Conservation (phyloP, 2,888 invertebrate genomes). For the Gastrophysa polygoni region DNA sequence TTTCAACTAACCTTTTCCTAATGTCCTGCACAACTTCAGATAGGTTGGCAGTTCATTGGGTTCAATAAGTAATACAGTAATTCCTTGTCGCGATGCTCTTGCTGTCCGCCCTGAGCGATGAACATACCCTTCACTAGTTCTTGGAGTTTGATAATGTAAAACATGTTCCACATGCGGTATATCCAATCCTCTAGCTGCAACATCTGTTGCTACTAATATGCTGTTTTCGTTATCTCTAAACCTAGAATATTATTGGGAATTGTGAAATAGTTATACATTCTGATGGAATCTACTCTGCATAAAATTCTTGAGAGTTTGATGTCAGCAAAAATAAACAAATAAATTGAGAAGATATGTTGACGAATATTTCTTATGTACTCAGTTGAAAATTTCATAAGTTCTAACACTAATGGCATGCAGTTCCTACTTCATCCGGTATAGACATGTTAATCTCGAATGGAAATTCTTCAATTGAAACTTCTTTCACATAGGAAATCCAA, state of each 20-base stretch:
- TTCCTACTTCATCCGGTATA: too few species aligned
- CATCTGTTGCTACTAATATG: constrained; percentile 91
- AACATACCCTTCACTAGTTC: constrained; percentile 94
- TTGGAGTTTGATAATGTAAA: constrained; percentile 93
- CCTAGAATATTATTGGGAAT: constrained; percentile 54
- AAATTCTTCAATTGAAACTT: too few species aligned
- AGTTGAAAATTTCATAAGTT: too few species aligned
- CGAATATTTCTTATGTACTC: too few species aligned
- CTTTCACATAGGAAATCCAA: too few species aligned
- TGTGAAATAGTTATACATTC: background rate
- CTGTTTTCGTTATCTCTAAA: constrained; percentile 75
- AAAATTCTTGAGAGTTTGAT: too few species aligned
- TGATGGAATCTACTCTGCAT: background rate
- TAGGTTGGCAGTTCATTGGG: constrained; percentile 84
- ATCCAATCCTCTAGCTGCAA: constrained; percentile 96
- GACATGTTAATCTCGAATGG: too few species aligned
- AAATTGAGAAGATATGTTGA: too few species aligned
- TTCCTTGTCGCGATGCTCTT: constrained; percentile 84
- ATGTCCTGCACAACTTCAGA: constrained; percentile 78
- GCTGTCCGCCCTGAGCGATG: constrained; percentile 98
- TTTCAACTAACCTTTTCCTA: constrained; percentile 75
- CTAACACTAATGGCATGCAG: too few species aligned
- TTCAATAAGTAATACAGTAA: constrained; percentile 91
- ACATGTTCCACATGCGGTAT: constrained; percentile 94
- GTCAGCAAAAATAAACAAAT: too few species aligned